Evolutionary conservation across 2,797 vertebrate species (phyloP).

Genomic region (Moxostoma hubbsi): DNA sequence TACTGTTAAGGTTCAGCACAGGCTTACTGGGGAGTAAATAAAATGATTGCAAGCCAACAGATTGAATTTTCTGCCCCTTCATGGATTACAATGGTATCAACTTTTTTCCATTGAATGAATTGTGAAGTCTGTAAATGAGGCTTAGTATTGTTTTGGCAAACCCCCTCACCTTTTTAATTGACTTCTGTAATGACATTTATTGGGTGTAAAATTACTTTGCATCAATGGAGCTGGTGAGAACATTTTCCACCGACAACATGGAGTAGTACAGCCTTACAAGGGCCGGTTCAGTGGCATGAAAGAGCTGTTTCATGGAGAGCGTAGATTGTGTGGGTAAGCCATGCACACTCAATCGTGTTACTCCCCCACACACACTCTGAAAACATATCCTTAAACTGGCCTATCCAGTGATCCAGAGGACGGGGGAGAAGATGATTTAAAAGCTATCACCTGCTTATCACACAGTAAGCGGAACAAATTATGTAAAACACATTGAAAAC

Average conservation of each 20-base stretch:
- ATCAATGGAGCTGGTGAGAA: neutral
- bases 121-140: conserved; percentile 14
- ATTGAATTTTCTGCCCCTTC: conserved; percentile 20
- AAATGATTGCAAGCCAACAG: conserved; percentile 35
- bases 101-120: conserved; percentile 32
- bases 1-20: conserved; percentile 30
- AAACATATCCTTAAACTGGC: conserved; percentile 27
- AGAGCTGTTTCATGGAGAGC: conserved; percentile 14
- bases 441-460: conserved; percentile 11
- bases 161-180: conserved; percentile 29
- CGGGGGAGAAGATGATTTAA: neutral
- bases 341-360: conserved; percentile 22
- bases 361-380: conserved; percentile 35
- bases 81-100: conserved; percentile 1
- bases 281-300: conserved; percentile 3
- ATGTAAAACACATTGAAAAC: conserved; percentile 25
- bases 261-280: neutral
- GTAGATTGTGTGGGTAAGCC: conserved; percentile 32
- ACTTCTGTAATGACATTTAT: conserved; percentile 25
- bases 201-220: conserved; percentile 3
- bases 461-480: conserved; percentile 4
- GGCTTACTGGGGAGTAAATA: conserved; percentile 26
- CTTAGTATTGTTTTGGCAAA: conserved; percentile 21
- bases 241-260: conserved; percentile 3
- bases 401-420: conserved; percentile 11